Percentiles rank a stretch among this genome's conserved stretches.
Evolutionary conservation across 2,113 vertebrate genomes (phyloP).

Genomic region (Perognathus longimembris): DNA sequence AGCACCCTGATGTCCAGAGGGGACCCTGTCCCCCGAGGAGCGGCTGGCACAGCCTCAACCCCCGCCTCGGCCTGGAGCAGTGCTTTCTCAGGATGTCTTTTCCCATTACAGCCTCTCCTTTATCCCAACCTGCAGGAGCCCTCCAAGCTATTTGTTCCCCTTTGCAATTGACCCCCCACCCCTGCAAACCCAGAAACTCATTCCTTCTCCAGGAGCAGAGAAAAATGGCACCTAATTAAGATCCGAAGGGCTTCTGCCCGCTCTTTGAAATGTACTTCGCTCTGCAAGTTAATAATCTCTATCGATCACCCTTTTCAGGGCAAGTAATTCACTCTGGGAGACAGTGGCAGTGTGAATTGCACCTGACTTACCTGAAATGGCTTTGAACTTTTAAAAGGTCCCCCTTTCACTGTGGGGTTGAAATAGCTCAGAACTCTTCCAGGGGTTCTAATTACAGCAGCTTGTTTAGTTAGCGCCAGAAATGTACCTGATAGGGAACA

Average conservation of each 20-base stretch:
- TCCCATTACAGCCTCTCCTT: accelerated
- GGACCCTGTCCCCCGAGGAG: too few relatives aligned
- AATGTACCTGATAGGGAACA: background rate
- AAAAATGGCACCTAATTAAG: background rate
- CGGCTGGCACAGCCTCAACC: too few relatives aligned
- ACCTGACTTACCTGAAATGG: background rate
- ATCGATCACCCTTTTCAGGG: background rate
- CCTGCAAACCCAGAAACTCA: background rate
- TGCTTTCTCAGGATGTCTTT: accelerated
- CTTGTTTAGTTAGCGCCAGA: background rate
- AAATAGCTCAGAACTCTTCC: background rate
- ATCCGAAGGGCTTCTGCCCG: accelerated
- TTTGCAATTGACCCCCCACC: background rate
- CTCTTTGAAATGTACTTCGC: background rate
- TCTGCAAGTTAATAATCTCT: background rate
- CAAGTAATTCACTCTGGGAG: background rate
- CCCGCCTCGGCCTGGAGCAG: background rate
- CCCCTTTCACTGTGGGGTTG: background rate
- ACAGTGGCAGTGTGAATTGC: background rate
- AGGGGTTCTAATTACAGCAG: background rate
- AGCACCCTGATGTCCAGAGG: background rate
- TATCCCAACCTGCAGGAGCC: background rate
- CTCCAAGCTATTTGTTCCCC: accelerated
- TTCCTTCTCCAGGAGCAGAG: background rate
- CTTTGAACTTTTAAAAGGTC: conserved; percentile 33